Evolutionary conservation across 2,113 vertebrate genomes (phyloP), one percentile per base, ranked within the genome.

Genomic region (Pachycephala philippinensis): DNA sequence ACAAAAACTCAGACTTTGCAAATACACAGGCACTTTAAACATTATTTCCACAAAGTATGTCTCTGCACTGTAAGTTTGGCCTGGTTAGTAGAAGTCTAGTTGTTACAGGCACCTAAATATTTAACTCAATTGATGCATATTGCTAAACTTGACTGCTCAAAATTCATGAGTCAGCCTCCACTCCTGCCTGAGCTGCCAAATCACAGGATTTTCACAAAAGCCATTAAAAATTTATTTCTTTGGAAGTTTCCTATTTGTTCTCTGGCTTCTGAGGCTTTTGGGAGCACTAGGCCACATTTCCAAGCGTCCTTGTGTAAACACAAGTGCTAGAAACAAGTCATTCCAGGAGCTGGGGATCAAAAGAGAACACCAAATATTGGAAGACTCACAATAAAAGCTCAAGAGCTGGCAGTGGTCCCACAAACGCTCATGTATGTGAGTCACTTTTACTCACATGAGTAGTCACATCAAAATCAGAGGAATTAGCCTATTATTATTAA

Each of bases 381-480:
- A 75, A 92, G 95, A 96, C 84, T 96, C 93, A 79, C 83, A 94
- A 89, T 87, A 96, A 96, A 94, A 94, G 88, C 93, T 82, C 47
- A 71, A 47, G 92, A 89, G 60, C 86, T 96, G 96, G 93, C 93
- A 93, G 60, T 15, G 0, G 69, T 94, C 86, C 96, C 75, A 82
- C 88, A 84, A 84, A 80, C 37, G 39, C 76, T 86, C 88, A 90
- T 9, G 21, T 75, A 30, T 1, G 54, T 96, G 96, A 97, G 83
- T 96, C 93, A 97, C 69, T 94, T 97, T 75, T 96, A 94, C 92
- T 96, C 92, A 94, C 88, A 93, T 88, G 92, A 96, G 90, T 93
- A 93, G 93, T 96, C 96, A 84, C 93, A 96, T 92, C 57, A 27
- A 96, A 96, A 97, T 97, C 90, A 40, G 95, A 90, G 88, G 95